Conservation (phyloP, 2,888 invertebrate genomes). For the Andrena dorsata region DNA sequence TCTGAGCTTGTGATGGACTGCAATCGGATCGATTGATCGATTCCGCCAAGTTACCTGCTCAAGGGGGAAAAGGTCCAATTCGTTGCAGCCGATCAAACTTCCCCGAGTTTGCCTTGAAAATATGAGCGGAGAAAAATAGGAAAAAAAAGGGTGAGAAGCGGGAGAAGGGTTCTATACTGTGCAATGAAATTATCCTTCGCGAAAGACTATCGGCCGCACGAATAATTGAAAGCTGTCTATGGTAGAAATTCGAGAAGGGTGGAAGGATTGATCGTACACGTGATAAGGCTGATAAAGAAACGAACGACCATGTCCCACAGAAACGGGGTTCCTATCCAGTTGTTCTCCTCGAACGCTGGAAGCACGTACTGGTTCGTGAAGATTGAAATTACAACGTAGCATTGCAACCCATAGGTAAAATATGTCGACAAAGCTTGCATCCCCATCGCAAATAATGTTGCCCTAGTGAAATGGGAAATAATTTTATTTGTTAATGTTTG, state of each 20-base stretch:
- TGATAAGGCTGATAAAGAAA: slow-evolving; percentile 69
- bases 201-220: neutral
- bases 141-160: neutral
- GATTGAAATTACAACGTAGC: slow-evolving; percentile 75
- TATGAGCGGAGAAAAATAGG: slow-evolving; percentile 26
- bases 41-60: slow-evolving; percentile 56
- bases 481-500: too few relatives aligned
- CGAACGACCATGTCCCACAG: slow-evolving; percentile 73
- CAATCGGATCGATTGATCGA: slow-evolving; percentile 70
- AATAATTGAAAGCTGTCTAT: neutral
- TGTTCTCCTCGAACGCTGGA: slow-evolving; percentile 59
- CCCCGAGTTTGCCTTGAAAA: slow-evolving; percentile 61
- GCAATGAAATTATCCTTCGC: slow-evolving; percentile 1
- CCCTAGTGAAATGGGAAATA: slow-evolving; percentile 22
- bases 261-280: slow-evolving; percentile 60
- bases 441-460: slow-evolving; percentile 61
- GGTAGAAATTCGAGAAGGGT: neutral
- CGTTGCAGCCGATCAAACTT: slow-evolving; percentile 61
- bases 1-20: slow-evolving; percentile 59
- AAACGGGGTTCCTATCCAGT: slow-evolving; percentile 58
- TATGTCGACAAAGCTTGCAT: slow-evolving; percentile 74
- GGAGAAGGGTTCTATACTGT: too few relatives aligned
- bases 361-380: slow-evolving; percentile 64
- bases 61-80: slow-evolving; percentile 59
- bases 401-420: slow-evolving; percentile 75